phyloP scores from a whole-genome alignment of 2,113 vertebrate species.

The Hiodon alosoides region DNA sequence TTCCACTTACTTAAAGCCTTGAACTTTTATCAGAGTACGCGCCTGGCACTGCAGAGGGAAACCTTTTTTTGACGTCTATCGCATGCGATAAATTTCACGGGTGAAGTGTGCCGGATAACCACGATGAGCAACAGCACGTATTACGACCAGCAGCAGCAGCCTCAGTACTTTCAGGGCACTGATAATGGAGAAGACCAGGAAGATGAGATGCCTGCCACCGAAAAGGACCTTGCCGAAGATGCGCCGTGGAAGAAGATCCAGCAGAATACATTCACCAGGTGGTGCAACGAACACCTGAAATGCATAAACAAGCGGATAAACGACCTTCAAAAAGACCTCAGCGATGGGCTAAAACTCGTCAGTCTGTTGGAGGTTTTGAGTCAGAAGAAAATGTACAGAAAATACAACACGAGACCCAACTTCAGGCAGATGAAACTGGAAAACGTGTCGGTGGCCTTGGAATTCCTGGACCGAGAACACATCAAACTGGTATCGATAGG shows the following conservation, averaged over 20 bases:
- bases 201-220: conserved; percentile 86
- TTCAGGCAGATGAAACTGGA: conserved; percentile 96
- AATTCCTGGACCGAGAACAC: conserved; percentile 87
- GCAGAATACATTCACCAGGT: conserved; percentile 95
- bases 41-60: conserved; percentile 47
- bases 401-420: conserved; percentile 84
- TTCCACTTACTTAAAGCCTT: conserved; percentile 38
- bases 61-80: conserved; percentile 34
- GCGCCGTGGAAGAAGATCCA: conserved; percentile 98
- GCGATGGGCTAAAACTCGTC: conserved; percentile 86
- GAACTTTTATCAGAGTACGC: conserved; percentile 42
- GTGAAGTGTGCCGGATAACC: conserved; percentile 32
- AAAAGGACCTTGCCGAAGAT: conserved; percentile 93
- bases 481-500: conserved; percentile 95
- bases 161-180: conserved; percentile 62
- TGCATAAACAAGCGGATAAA: conserved; percentile 75
- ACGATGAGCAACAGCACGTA: conserved; percentile 66
- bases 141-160: conserved; percentile 59
- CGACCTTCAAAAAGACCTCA: conserved; percentile 85
- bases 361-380: conserved; percentile 87
- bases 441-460: conserved; percentile 90
- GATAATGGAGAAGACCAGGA: conserved; percentile 65
- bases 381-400: conserved; percentile 95
- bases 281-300: conserved; percentile 91
- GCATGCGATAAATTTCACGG: conserved; percentile 39